These are phyloP conservation scores for Oikopleura dioica DNA, from an alignment of 23 tunicate genomes.

Conservation along the genomic window DNA sequence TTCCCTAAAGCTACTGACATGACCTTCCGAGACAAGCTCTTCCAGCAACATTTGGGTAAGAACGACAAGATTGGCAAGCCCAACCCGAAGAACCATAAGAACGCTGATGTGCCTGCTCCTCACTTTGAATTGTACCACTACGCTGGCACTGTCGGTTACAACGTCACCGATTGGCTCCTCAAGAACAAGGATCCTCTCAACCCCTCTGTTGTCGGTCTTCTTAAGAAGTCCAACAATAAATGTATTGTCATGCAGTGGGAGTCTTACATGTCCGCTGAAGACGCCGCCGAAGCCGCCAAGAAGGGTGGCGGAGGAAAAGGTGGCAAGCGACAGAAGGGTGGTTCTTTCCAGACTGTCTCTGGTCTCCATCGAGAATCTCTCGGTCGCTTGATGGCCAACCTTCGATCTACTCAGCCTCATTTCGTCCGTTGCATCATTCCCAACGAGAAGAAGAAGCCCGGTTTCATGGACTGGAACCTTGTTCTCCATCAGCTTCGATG, in stretches of 20 bases:
- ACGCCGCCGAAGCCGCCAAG: constrained; percentile 25
- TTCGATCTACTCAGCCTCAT: constrained; percentile 58
- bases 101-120: constrained; percentile 33
- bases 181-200: constrained; percentile 7
- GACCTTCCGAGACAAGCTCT: constrained; percentile 3
- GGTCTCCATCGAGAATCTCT: constrained; percentile 82
- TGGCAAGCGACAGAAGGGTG: constrained; percentile 60
- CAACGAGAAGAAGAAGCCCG: not conserved
- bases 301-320: constrained; percentile 22
- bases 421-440: constrained; percentile 13
- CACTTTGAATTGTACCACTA: constrained; percentile 6
- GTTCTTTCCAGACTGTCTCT: constrained; percentile 96
- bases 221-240: constrained; percentile 55
- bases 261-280: constrained; percentile 69
- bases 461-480: not conserved
- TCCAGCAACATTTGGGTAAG: not conserved
- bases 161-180: constrained; percentile 11
- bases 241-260: constrained; percentile 49
- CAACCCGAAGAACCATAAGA: not conserved
- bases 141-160: constrained; percentile 1
- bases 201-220: not conserved
- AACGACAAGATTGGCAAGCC: not conserved
- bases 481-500: constrained; percentile 14
- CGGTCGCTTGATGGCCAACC: constrained; percentile 76
- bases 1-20: constrained; percentile 1